Percentiles rank a stretch among this genome's conserved stretches.
phyloP scores from a whole-genome alignment of 2,888 invertebrate genomes.

The Cephus runcator region DNA sequence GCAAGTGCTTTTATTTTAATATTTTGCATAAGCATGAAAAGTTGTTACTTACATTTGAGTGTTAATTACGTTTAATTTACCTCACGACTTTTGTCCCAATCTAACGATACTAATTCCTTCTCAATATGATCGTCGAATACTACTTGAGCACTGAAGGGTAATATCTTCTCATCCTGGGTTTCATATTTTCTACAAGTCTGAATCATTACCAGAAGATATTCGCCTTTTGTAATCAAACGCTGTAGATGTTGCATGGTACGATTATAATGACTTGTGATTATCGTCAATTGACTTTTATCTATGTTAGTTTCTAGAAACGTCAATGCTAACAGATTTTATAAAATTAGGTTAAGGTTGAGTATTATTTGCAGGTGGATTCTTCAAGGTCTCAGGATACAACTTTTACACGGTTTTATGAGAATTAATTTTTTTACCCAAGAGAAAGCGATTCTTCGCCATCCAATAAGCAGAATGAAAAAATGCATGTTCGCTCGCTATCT shows the following conservation, averaged over 20 bases:
- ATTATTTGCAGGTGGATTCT: neutral
- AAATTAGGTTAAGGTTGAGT: neutral
- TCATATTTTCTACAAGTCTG: conserved; percentile 52
- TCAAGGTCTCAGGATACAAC: neutral
- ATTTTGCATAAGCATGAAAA: neutral
- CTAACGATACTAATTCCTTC: neutral
- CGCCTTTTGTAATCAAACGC: conserved; percentile 33
- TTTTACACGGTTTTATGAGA: neutral
- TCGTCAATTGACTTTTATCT: conserved; percentile 39
- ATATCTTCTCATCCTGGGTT: conserved; percentile 43
- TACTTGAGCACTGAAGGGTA: conserved; percentile 21
- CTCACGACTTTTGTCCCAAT: conserved; percentile 14
- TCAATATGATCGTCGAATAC: conserved; percentile 2
- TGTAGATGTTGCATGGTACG: conserved; percentile 33
- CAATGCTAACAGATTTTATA: neutral
- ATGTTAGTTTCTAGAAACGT: conserved; percentile 38
- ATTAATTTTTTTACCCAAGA: conserved; percentile 32
- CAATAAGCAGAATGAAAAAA: conserved; percentile 40
- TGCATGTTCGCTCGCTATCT: conserved; percentile 36
- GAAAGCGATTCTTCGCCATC: conserved; percentile 35
- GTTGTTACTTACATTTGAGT: neutral
- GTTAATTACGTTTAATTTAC: neutral
- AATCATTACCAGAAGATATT: conserved; percentile 37
- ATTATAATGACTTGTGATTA: conserved; percentile 41
- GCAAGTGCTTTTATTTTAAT: neutral